These are phyloP conservation scores for Euproctis similis DNA, from an alignment of 2,888 invertebrate species.

Conservation along the genomic window DNA sequence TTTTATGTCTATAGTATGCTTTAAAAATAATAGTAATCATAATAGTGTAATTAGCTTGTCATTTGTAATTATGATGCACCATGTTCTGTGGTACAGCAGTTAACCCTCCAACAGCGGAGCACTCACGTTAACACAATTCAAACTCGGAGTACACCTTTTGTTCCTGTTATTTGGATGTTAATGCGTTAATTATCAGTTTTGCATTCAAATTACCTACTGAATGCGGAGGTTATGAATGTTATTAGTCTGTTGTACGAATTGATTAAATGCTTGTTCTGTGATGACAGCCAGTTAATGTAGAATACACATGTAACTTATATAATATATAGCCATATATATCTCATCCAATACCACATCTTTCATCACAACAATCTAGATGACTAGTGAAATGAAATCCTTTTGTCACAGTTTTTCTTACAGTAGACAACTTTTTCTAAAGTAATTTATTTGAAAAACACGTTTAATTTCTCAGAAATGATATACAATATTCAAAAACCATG, in stretches of 20 bases:
- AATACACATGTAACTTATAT: no score
- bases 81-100: constrained; percentile 5
- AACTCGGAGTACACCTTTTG: constrained; percentile 51
- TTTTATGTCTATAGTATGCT: no score
- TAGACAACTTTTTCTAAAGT: no score
- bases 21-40: background rate
- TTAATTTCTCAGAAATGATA: background rate
- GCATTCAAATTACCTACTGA: constrained; percentile 55
- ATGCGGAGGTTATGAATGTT: constrained; percentile 59
- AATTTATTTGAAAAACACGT: no score
- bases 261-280: constrained; percentile 49
- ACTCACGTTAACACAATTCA: constrained; percentile 37
- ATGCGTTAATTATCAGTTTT: constrained; percentile 70
- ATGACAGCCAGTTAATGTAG: constrained; percentile 34
- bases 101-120: constrained; percentile 21
- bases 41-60: background rate
- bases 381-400: no score
- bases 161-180: constrained; percentile 68
- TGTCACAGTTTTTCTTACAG: no score
- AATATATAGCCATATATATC: no score
- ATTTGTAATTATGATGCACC: constrained; percentile 6
- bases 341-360: no score
- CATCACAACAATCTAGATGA: no score
- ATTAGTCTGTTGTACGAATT: constrained; percentile 53
- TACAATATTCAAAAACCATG: no score